phyloP scores from a whole-genome alignment of 2,888 invertebrate species.

The Synergus laeviventris region DNA sequence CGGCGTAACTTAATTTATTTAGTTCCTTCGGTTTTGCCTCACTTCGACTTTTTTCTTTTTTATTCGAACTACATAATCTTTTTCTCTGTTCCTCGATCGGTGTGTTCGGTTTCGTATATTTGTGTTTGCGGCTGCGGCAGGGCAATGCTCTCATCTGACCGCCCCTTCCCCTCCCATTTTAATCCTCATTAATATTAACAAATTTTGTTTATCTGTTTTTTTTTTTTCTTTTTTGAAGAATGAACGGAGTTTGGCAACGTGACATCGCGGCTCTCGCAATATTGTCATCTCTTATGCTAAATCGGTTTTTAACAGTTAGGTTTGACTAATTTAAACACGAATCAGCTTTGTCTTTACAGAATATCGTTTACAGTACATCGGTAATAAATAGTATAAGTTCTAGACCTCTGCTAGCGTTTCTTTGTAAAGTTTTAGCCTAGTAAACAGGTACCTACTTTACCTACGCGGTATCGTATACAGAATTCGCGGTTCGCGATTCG shows the following conservation, averaged over 20 bases:
- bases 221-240: background rate
- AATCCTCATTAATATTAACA: conserved; percentile 5
- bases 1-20: conserved; percentile 46
- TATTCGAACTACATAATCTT: conserved; percentile 1
- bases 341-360: conserved; percentile 33
- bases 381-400: conserved; percentile 68
- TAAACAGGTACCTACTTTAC: conserved; percentile 76
- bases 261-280: conserved; percentile 67
- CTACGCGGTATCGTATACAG: conserved; percentile 76
- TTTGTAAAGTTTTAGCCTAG: conserved; percentile 68
- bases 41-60: conserved; percentile 47
- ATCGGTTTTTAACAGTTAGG: conserved; percentile 43
- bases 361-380: conserved; percentile 61
- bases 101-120: conserved; percentile 35
- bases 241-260: conserved; percentile 3
- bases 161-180: conserved; percentile 48
- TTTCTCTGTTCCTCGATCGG: conserved; percentile 37
- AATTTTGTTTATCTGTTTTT: background rate
- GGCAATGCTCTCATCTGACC: conserved; percentile 58
- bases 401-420: conserved; percentile 68
- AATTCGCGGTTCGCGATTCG: conserved; percentile 72
- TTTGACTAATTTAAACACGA: conserved; percentile 36
- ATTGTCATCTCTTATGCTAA: conserved; percentile 71
- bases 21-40: conserved; percentile 46
- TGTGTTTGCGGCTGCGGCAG: conserved; percentile 55